phyloP scores from a whole-genome alignment of 1,140 invertebrate species.

The Whitmania pigra region DNA sequence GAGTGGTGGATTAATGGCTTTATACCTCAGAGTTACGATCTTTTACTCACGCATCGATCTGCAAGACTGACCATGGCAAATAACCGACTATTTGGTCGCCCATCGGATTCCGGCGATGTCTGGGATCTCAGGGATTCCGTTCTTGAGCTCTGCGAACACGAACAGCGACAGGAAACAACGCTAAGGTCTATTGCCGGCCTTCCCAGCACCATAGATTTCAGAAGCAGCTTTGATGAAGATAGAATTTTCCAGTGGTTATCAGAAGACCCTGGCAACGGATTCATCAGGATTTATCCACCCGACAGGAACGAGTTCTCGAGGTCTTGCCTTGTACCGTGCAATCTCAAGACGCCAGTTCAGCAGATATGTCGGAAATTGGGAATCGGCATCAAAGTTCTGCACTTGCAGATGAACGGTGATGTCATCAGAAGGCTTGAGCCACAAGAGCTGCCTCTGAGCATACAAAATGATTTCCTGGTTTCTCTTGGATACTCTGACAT shows the following conservation, averaged over 20 bases:
- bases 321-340: slow-evolving; percentile 37
- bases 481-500: slow-evolving; percentile 37
- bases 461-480: slow-evolving; percentile 39
- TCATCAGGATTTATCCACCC: slow-evolving; percentile 36
- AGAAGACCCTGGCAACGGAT: slow-evolving; percentile 37
- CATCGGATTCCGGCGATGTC: slow-evolving; percentile 30
- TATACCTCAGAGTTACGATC: slow-evolving; percentile 19
- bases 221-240: not conserved
- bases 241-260: slow-evolving; percentile 36
- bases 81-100: slow-evolving; percentile 20
- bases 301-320: slow-evolving; percentile 27
- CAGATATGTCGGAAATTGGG: slow-evolving; percentile 34
- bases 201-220: not conserved
- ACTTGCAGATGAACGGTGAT: slow-evolving; percentile 41
- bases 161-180: slow-evolving; percentile 13
- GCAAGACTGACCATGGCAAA: slow-evolving; percentile 27
- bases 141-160: slow-evolving; percentile 36
- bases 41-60: slow-evolving; percentile 32
- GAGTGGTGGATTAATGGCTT: slow-evolving; percentile 37
- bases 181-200: not conserved
- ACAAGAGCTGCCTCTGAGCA: slow-evolving; percentile 36
- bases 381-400: slow-evolving; percentile 32
- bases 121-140: slow-evolving; percentile 41
- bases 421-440: slow-evolving; percentile 39
- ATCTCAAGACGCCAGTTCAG: slow-evolving; percentile 36